Percentiles rank a stretch among this genome's conserved stretches.
Evolutionary conservation across 2,113 vertebrate genomes (phyloP).

Genomic region (Ciconia maguari): DNA sequence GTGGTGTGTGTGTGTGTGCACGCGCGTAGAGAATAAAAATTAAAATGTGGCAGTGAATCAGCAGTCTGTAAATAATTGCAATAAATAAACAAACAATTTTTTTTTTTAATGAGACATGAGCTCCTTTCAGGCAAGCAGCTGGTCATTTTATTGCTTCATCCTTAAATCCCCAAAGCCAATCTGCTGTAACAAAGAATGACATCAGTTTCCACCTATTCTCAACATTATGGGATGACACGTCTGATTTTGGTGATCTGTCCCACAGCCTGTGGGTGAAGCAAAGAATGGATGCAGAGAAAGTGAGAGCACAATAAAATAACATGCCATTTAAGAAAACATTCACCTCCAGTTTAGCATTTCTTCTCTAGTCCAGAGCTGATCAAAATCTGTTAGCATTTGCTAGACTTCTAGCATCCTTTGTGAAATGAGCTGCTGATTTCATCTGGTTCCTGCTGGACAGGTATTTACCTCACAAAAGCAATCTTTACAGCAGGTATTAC

Average conservation of each 20-base stretch:
- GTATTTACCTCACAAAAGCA: neutral
- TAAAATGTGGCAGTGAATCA: constrained; percentile 42
- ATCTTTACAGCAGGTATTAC: neutral
- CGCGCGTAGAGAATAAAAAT: constrained; percentile 8
- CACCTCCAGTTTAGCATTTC: neutral
- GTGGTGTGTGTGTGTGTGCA: neutral
- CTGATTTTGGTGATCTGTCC: neutral
- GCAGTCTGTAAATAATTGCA: constrained; percentile 51
- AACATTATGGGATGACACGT: neutral
- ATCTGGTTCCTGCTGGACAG: neutral
- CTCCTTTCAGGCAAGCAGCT: neutral
- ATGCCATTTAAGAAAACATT: neutral
- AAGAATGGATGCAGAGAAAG: neutral
- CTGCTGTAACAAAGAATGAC: neutral
- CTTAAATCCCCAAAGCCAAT: neutral
- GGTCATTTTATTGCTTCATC: neutral
- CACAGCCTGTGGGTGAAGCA: neutral
- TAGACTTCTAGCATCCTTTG: neutral
- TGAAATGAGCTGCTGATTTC: neutral
- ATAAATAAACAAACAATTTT: constrained; percentile 8
- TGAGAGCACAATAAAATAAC: neutral
- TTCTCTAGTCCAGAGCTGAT: neutral
- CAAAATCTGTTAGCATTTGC: neutral
- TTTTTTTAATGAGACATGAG: neutral
- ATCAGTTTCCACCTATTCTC: neutral